phyloP scores from a whole-genome alignment of 1,140 invertebrate species.

The Helicoverpa zea region DNA sequence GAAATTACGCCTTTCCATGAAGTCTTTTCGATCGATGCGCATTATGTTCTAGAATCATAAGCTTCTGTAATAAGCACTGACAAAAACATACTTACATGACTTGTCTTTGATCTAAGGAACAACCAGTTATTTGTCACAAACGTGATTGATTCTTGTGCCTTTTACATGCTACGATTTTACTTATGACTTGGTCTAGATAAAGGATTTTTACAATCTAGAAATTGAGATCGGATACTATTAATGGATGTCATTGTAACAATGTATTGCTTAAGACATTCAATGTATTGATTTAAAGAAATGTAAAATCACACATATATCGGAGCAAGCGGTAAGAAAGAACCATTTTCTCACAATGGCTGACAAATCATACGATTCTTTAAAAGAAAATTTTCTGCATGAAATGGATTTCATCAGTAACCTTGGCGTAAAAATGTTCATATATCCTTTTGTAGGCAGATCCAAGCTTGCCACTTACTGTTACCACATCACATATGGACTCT shows the following conservation, averaged over 20 bases:
- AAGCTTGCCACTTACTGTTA: conserved; percentile 62
- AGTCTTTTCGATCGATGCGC: too few species aligned
- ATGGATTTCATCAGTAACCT: conserved; percentile 64
- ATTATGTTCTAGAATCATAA: too few species aligned
- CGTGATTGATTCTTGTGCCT: not conserved
- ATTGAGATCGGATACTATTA: not conserved
- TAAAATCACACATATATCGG: not conserved
- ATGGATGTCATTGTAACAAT: conserved; percentile 10
- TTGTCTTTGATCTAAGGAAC: conserved; percentile 10
- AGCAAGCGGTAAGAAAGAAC: conserved; percentile 1
- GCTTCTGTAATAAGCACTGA: too few species aligned
- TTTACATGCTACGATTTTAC: conserved; percentile 16
- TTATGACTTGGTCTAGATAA: not conserved
- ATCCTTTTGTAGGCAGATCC: conserved; percentile 65
- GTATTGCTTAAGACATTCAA: not conserved
- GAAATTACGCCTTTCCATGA: too few species aligned
- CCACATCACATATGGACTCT: conserved; percentile 57
- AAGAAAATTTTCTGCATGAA: conserved; percentile 61
- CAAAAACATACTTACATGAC: too few species aligned
- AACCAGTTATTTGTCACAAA: conserved; percentile 21
- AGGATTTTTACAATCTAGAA: not conserved
- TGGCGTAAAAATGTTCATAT: conserved; percentile 68
- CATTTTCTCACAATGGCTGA: conserved; percentile 2
- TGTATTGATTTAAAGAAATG: not conserved
- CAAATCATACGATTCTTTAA: conserved; percentile 32